Evolutionary conservation across 2,113 vertebrate species (phyloP), one percentile per base, ranked within the genome.

Genomic region (Tursiops truncatus): DNA sequence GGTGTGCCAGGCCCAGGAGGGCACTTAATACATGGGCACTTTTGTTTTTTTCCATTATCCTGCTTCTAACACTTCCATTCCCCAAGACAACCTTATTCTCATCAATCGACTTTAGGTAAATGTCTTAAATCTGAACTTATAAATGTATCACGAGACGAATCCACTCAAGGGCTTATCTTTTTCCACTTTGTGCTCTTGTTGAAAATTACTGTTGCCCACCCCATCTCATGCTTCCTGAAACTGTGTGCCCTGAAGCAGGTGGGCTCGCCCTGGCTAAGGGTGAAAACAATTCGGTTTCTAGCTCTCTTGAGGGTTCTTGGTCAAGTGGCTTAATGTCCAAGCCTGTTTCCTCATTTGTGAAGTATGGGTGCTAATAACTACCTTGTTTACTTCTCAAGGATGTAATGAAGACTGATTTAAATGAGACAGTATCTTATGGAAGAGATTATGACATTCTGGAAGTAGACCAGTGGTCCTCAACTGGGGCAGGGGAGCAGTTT

Each of bases 201-300:
- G 87, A 77, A 79, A 36, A 38, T 44, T 4, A 12, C n/a, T 14
- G 41, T 56, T 50, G 2, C 58, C n/a, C 14, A 3, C 15, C n/a
- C 41, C 20, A 31, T 31, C 58, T 3, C 25, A 3, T 5, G 2
- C 15, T 6, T n/a, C 56, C 63, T 21, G 31, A 8, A 1, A 3
- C 60, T 0, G 0, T 17, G 68, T 25, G 23, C 23, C 23, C 67
- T 9, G 36, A 53, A 26, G 47, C 28, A 2, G 26, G 25, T 21
- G 33, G 44, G 31, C 0, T 3, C 1, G 0, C 11, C 44, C 47
- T 38, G 3, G 20, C 7, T 20, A 13, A 21, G 10, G 44, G 41
- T 23, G n/a, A 21, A 68, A 26, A 47, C 26, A 5, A 3, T 28
- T 7, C 1, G 0, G 8, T 63, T 56, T n/a, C 83, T 60, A 47